These are phyloP conservation scores for Pogonus chalceus DNA, from an alignment of 1,140 invertebrate genomes.

Conservation along the genomic window DNA sequence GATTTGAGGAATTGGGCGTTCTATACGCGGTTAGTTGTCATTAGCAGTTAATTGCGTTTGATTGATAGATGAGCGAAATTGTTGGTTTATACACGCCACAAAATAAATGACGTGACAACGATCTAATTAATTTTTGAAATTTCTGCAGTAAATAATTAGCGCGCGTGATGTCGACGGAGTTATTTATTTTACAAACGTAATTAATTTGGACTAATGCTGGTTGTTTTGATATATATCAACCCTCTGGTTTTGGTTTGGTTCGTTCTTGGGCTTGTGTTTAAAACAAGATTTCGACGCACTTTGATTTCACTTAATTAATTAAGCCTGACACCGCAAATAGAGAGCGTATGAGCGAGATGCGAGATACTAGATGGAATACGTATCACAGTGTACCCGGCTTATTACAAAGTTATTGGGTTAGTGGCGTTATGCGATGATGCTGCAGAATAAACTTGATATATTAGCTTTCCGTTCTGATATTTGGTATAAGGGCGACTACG, in stretches of 20 bases:
- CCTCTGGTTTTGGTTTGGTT: not conserved
- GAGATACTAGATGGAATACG: not conserved
- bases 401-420: constrained; percentile 6
- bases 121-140: not conserved
- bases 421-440: not conserved
- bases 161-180: not conserved
- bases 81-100: not conserved
- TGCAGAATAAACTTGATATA: not conserved
- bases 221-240: not conserved
- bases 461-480: not conserved
- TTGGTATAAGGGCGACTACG: not conserved
- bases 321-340: constrained; percentile 1
- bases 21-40: not conserved
- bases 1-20: too few species aligned
- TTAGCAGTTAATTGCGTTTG: not conserved
- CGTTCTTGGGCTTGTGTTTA: not conserved
- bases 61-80: not conserved
- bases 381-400: not conserved
- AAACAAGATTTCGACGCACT: not conserved
- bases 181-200: not conserved
- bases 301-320: constrained; percentile 5
- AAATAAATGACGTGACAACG: not conserved
- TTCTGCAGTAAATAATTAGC: not conserved
- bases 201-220: not conserved
- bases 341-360: not conserved